Conservation (phyloP, 2,888 invertebrate genomes). For the Dilophus febrilis region DNA sequence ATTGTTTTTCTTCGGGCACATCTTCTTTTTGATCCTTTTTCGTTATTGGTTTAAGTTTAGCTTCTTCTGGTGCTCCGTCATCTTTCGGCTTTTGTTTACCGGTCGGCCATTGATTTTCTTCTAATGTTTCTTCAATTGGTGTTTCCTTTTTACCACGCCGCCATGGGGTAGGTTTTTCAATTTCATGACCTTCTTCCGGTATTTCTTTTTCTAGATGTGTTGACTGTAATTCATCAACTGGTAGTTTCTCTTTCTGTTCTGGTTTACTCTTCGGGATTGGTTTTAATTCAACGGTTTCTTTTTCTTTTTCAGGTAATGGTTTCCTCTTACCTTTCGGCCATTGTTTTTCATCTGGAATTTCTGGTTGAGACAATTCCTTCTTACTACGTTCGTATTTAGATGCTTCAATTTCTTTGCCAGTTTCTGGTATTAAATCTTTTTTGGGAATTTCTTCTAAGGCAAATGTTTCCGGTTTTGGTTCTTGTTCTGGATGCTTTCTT, state of each 20-base stretch:
- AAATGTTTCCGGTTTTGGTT: constrained; percentile 9
- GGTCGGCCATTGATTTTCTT: constrained; percentile 21
- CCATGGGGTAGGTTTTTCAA: constrained; percentile 12
- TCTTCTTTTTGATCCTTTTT: constrained; percentile 20
- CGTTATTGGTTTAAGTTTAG: constrained; percentile 32
- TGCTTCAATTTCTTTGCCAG: constrained; percentile 9
- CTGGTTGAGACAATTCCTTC: constrained; percentile 11
- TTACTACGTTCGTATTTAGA: constrained; percentile 11
- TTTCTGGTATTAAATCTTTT: constrained; percentile 1
- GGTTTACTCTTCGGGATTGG: constrained; percentile 31
- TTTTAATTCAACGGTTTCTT: constrained; percentile 34
- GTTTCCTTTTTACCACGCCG: constrained; percentile 12
- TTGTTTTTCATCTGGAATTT: constrained; percentile 18
- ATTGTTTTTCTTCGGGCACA: constrained; percentile 19
- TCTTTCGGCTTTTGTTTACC: constrained; percentile 24
- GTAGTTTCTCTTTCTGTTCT: constrained; percentile 13
- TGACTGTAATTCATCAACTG: constrained; percentile 9
- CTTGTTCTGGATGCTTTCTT: constrained; percentile 13
- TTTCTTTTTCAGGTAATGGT: constrained; percentile 24
- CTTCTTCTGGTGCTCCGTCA: constrained; percentile 30
- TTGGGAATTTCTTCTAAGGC: constrained; percentile 7
- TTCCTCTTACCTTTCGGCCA: constrained; percentile 24
- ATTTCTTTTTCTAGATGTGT: too few relatives aligned
- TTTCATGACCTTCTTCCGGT: constrained; percentile 2
- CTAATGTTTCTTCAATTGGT: constrained; percentile 11